Evolutionary conservation across 2,888 invertebrate genomes (phyloP).

Genomic region (Dynastes grantii): DNA sequence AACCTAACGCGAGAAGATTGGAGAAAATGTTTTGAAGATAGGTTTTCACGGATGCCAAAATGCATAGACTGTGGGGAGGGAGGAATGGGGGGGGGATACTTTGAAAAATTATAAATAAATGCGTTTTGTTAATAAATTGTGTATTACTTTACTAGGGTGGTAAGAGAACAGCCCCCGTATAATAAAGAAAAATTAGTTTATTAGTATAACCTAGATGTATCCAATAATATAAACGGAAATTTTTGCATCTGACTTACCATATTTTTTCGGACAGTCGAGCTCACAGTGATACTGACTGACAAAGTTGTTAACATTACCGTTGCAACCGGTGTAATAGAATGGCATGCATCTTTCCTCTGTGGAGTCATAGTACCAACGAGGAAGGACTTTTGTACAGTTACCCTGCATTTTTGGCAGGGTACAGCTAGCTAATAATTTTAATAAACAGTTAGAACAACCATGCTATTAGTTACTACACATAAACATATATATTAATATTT

Average conservation of each 20-base stretch:
- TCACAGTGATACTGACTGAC: constrained; percentile 82
- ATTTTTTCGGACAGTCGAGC: constrained; percentile 82
- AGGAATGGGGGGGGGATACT: too few relatives aligned
- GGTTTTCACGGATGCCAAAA: too few relatives aligned
- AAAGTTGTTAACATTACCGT: constrained; percentile 92
- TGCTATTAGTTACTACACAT: constrained; percentile 39
- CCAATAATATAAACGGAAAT: too few relatives aligned
- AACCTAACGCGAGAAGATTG: too few relatives aligned
- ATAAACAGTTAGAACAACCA: constrained; percentile 45
- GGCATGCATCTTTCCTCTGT: constrained; percentile 90
- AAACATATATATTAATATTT: constrained; percentile 5
- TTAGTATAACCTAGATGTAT: too few relatives aligned
- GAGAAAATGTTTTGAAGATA: too few relatives aligned
- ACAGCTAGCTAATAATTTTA: constrained; percentile 78
- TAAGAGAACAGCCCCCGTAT: too few relatives aligned
- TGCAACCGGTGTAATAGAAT: constrained; percentile 95
- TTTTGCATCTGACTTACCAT: constrained; percentile 76
- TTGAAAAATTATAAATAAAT: too few relatives aligned
- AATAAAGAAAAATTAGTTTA: too few relatives aligned
- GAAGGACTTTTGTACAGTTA: constrained; percentile 82
- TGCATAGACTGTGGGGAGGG: too few relatives aligned
- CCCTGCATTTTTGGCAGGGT: constrained; percentile 83
- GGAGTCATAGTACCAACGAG: constrained; percentile 90
- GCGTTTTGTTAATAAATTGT: too few relatives aligned
- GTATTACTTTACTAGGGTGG: too few relatives aligned